Evolutionary conservation across 2,113 vertebrate species (phyloP), one percentile per base, ranked within the genome.

Genomic region (Melierax canorus): DNA sequence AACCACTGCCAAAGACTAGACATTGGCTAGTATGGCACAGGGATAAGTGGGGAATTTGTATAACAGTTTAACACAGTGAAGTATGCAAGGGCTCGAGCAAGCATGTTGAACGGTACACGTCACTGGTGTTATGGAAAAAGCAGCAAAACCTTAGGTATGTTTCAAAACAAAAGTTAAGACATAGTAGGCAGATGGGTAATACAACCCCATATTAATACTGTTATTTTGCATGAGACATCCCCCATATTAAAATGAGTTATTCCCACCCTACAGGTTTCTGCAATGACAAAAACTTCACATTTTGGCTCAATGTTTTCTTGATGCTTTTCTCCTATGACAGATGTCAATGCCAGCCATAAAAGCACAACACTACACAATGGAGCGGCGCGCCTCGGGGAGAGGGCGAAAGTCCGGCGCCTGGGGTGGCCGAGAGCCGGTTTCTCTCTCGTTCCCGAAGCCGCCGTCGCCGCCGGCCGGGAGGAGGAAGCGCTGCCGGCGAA

Each of bases 401-500:
- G 69, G 38, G 51, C 6, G 3, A 78, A 81, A 85, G 78, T 88
- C 69, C 46, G 56, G 74, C 43, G 45, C 55, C 55, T 3, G 50
- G 17, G 77, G 85, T 38, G 64, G 53, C 36, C 11, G 66, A 10
- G 69, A 27, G 51, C n/a, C 56, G 15, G 38, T 86, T 79, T 45
- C 29, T 21, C 63, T 64, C 63, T 91, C 62, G 90, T 92, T 63
- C 74, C 38, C 3, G 43, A 11, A 78, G n/a, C n/a, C n/a, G 75
- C 48, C 38, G 50, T 32, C 38, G 60, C 71, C 38, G 46, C 80
- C 18, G 82, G 86, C n/a, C 17, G 29, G 15, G 7, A 79, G 53
- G 95, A 95, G 89, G 96, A 92, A 94, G 93, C 32, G 39, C 53
- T 58, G 5, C 5, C 5, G 69, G 62, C 21, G 21, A 79, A 63